Conservation (phyloP, 2,113 vertebrate genomes). For the Conger conger region DNA sequence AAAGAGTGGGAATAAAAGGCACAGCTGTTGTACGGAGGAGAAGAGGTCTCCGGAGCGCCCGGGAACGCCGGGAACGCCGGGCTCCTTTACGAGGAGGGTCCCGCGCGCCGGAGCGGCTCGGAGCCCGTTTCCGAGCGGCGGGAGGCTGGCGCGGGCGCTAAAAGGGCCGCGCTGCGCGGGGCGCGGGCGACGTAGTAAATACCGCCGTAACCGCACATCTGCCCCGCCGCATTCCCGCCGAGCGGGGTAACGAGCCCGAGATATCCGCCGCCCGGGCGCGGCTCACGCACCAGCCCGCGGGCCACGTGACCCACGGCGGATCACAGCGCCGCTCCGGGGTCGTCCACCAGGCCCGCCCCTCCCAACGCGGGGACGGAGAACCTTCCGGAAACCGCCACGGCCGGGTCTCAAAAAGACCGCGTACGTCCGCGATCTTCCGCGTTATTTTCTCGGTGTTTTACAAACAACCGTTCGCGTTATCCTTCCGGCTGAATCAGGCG, state of each 20-base stretch:
- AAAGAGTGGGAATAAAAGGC: conserved; percentile 59
- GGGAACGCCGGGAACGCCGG: conserved; percentile 46
- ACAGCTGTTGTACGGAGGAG: conserved; percentile 37
- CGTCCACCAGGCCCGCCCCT: background rate
- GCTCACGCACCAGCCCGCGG: conserved; percentile 29
- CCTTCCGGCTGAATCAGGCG: conserved; percentile 19
- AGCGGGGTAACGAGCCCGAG: conserved; percentile 39
- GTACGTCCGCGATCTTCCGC: background rate
- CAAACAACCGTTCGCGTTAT: conserved; percentile 11
- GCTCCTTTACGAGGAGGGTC: conserved; percentile 38
- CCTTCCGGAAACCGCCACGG: background rate
- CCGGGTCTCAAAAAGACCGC: too few species aligned
- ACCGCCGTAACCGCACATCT: conserved; percentile 49
- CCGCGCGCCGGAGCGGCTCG: conserved; percentile 37
- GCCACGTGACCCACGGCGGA: conserved; percentile 20
- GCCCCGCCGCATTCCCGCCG: conserved; percentile 37
- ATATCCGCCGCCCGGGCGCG: conserved; percentile 30
- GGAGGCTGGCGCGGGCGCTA: conserved; percentile 37
- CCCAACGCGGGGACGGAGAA: conserved; percentile 19
- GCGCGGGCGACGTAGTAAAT: conserved; percentile 37
- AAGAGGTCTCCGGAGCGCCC: conserved; percentile 20
- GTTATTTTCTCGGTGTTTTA: conserved; percentile 7
- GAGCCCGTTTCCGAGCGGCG: conserved; percentile 35
- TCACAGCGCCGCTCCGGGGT: conserved; percentile 27
- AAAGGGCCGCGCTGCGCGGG: conserved; percentile 39